Evolutionary conservation across 2,888 invertebrate genomes (phyloP).

Genomic region (Chrysomela aeneicollis): DNA sequence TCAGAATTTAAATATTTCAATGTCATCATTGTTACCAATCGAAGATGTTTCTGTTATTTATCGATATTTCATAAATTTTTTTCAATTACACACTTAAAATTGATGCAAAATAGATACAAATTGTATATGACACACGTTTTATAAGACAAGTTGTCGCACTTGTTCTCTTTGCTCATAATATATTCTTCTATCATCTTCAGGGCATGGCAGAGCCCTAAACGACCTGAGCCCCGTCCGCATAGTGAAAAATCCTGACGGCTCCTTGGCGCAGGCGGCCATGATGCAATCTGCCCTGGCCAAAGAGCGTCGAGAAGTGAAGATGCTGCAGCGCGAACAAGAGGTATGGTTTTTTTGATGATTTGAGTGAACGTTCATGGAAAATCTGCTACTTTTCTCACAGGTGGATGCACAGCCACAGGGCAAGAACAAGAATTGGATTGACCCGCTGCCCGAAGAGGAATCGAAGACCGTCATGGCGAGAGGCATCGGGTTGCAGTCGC

Average conservation of each 20-base stretch:
- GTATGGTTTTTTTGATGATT: too few species aligned
- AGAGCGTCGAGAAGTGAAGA: conserved; percentile 94
- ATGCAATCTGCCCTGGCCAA: conserved; percentile 99
- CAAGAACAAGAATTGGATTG: conserved; percentile 94
- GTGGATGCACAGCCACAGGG: conserved; percentile 83
- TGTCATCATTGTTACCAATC: too few species aligned
- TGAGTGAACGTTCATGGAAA: too few species aligned
- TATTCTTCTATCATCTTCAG: too few species aligned
- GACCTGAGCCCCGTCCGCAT: conserved; percentile 94
- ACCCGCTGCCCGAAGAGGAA: conserved; percentile 83
- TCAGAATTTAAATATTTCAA: too few species aligned
- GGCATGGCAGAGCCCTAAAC: conserved; percentile 87
- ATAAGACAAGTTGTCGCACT: too few species aligned
- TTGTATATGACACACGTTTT: too few species aligned
- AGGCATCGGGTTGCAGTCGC: conserved; percentile 83
- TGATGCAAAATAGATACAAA: too few species aligned
- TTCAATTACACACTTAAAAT: too few species aligned
- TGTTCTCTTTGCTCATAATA: too few species aligned
- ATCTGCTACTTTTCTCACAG: neutral
- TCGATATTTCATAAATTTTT: too few species aligned
- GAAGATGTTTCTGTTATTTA: too few species aligned
- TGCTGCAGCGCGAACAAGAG: conserved; percentile 93
- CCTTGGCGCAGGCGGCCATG: conserved; percentile 98
- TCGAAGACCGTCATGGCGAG: conserved; percentile 69
- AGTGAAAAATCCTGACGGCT: conserved; percentile 99